Evolutionary conservation across 2,888 invertebrate species (phyloP).

Genomic region (Mechanitis messenoides): DNA sequence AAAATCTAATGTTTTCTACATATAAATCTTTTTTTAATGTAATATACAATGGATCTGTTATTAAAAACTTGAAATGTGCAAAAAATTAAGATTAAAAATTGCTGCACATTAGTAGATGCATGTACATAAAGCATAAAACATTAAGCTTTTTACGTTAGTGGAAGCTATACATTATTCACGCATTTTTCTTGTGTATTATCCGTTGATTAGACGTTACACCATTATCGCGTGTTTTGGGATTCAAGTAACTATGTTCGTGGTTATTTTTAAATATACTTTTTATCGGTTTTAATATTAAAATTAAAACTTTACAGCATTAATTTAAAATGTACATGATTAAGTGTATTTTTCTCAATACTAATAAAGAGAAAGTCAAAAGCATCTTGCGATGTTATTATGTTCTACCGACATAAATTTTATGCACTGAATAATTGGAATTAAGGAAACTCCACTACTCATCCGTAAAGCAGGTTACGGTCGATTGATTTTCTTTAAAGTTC

Average conservation of each 20-base stretch:
- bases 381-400: constrained; percentile 13
- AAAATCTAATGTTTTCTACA: neutral
- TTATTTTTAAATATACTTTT: constrained; percentile 24
- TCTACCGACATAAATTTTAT: constrained; percentile 27
- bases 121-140: constrained; percentile 28
- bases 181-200: constrained; percentile 57
- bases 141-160: constrained; percentile 34
- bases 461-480: constrained; percentile 51
- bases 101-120: constrained; percentile 22
- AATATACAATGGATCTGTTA: neutral
- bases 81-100: constrained; percentile 23
- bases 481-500: constrained; percentile 54
- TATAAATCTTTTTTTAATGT: neutral
- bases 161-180: constrained; percentile 53
- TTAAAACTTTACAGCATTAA: constrained; percentile 9
- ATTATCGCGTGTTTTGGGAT: constrained; percentile 59
- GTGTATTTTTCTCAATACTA: neutral
- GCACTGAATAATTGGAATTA: constrained; percentile 38
- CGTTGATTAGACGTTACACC: constrained; percentile 46
- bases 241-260: constrained; percentile 24
- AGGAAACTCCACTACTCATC: constrained; percentile 50
- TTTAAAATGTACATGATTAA: constrained; percentile 9
- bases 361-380: constrained; percentile 4
- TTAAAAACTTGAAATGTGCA: constrained; percentile 10
- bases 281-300: constrained; percentile 22